These are phyloP conservation scores for Ametastegia equiseti DNA, from an alignment of 2,888 invertebrate species.

Conservation along the genomic window DNA sequence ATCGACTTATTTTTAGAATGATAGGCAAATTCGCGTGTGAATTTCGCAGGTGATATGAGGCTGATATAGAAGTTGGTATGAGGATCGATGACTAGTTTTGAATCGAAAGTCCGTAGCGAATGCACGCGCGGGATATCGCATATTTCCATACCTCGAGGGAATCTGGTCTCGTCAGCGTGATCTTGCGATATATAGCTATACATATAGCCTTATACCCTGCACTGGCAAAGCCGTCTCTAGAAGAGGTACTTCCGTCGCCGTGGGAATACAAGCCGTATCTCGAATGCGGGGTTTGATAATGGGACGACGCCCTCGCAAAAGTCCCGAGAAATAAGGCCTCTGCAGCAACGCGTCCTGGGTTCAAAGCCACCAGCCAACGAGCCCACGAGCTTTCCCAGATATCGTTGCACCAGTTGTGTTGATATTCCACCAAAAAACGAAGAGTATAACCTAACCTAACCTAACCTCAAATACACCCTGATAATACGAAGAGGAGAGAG, in stretches of 20 bases:
- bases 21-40: too few species aligned
- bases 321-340: slow-evolving; percentile 41
- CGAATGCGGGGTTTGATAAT: slow-evolving; percentile 45
- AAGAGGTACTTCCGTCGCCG: slow-evolving; percentile 47
- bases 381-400: slow-evolving; percentile 34
- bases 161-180: slow-evolving; percentile 47
- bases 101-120: slow-evolving; percentile 33
- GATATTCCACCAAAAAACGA: slow-evolving; percentile 30
- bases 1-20: too few species aligned
- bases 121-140: slow-evolving; percentile 44
- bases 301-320: slow-evolving; percentile 45
- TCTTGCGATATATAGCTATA: slow-evolving; percentile 42
- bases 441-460: slow-evolving; percentile 28
- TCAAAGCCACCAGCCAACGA: too few species aligned
- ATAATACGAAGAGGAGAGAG: background rate
- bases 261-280: slow-evolving; percentile 47
- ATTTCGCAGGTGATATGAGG: background rate
- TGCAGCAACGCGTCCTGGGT: slow-evolving; percentile 9
- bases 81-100: slow-evolving; percentile 34
- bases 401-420: slow-evolving; percentile 38
- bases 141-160: slow-evolving; percentile 48
- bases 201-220: slow-evolving; percentile 11
- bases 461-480: slow-evolving; percentile 7
- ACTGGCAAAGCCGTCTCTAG: slow-evolving; percentile 34
- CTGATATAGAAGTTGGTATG: slow-evolving; percentile 30